Conservation (phyloP, 2,888 invertebrate species). For the Ctena decussata region DNA sequence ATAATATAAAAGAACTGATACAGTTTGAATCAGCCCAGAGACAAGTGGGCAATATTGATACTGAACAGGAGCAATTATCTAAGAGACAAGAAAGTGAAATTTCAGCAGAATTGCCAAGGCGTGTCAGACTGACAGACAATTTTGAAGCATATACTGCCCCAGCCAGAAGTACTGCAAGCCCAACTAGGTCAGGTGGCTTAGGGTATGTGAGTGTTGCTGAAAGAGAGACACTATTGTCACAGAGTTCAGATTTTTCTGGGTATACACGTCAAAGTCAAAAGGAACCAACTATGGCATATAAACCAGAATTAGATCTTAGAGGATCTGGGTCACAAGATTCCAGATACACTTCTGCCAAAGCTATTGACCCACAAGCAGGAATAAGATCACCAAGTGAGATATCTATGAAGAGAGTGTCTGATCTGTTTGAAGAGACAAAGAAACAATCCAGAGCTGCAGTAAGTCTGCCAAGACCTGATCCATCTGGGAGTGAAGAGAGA, state of each 20-base stretch:
- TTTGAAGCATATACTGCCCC: conserved; percentile 44
- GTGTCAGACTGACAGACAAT: conserved; percentile 50
- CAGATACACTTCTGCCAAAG: background rate
- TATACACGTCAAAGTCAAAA: background rate
- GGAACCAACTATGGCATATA: background rate
- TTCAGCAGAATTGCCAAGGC: conserved; percentile 28
- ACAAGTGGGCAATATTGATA: background rate
- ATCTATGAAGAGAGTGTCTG: conserved; percentile 69
- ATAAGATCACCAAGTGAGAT: conserved; percentile 62
- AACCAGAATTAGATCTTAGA: background rate
- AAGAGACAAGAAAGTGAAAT: background rate
- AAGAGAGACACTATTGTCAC: conserved; percentile 60
- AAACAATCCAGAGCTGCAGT: conserved; percentile 59
- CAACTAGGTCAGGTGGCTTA: background rate
- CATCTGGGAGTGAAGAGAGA: conserved; percentile 66
- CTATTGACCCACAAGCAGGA: background rate
- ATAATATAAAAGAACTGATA: conserved; percentile 60
- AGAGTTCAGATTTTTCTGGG: conserved; percentile 37
- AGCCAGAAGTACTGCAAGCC: conserved; percentile 23
- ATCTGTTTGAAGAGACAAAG: conserved; percentile 67
- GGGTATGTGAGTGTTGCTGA: conserved; percentile 64
- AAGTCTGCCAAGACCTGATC: conserved; percentile 60
- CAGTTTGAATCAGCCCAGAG: conserved; percentile 65
- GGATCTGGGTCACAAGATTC: background rate
- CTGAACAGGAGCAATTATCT: background rate